Evolutionary conservation across 2,888 invertebrate genomes (phyloP), one percentile per base, ranked within the genome.

Genomic region (Drosophila putrida): DNA sequence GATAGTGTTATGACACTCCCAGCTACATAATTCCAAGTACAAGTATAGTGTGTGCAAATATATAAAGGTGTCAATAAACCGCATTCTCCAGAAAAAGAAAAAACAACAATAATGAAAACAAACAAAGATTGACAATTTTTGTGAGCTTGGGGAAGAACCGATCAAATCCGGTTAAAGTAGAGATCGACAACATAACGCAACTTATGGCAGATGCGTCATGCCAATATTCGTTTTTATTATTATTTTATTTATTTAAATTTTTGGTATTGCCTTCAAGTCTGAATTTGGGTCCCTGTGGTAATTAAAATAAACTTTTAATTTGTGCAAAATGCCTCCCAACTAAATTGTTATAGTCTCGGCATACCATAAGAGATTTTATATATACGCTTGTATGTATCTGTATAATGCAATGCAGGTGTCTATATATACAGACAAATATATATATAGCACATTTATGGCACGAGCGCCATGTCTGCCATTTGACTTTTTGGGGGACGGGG

Each of bases 121-220:
- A 20, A 5, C 38, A 64, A 49, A 79, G 73, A 79, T 66, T 70
- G 69, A 67, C 72, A 78, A 78, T 47, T 72, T 74, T 64, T 64
- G 25, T 13, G n/a, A 39, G 38, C 20, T 27, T 13, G 54, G 51
- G 58, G 50, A 63, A 62, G 39, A 69, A 71, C 65, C 72, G 59
- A 54, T 76, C 35, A 76, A 84, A 86, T 83, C 82, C 86, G 83
- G 80, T 83, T 82, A 68, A 69, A 31, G 8, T 8, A 28, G 31
- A 6, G 31, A 6, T 6, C 8, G 8, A 31, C 49, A 64, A 54
- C 31, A 59, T 39, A 61, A 51, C 25, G 43, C 49, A 63, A 44
- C 66, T 65, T 57, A 39, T 55, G 36, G 15, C 9, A 47, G 36
- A 71, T 75, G 75, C 58, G 75, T 75, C 76, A 75, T 67, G 27